Percentiles rank a stretch among this genome's conserved stretches.
These are phyloP conservation scores for Oreochromis mossambicus DNA, from an alignment of 2,797 vertebrate species.

Conservation along the genomic window DNA sequence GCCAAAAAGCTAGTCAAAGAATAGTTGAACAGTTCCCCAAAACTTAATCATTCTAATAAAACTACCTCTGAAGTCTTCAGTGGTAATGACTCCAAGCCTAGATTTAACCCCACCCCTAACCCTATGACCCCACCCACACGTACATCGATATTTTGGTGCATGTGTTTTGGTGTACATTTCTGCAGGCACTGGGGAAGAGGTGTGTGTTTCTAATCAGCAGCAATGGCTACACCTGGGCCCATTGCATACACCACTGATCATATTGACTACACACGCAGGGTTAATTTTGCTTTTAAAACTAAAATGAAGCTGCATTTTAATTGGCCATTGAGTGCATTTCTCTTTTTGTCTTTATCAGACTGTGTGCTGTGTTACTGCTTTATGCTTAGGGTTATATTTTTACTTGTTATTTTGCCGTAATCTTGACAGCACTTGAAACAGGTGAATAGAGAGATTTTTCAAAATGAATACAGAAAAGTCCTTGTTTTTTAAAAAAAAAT, in stretches of 20 bases:
- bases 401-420: neutral
- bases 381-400: neutral
- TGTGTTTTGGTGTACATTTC: neutral
- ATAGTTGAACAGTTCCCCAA: neutral
- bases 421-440: neutral
- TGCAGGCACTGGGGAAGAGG: neutral
- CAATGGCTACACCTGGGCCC: neutral
- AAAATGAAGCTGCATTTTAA: neutral
- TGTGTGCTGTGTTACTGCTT: neutral
- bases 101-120: neutral
- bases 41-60: neutral
- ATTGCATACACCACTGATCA: neutral
- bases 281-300: neutral
- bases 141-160: neutral
- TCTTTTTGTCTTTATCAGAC: neutral
- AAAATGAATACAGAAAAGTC: neutral
- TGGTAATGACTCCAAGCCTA: neutral
- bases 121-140: rapidly evolving
- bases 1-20: neutral
- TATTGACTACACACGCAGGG: neutral
- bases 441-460: neutral
- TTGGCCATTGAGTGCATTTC: neutral
- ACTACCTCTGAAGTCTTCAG: neutral
- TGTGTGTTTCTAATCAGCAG: neutral
- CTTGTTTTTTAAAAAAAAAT: neutral